Conservation (phyloP, 2,797 vertebrate genomes). For the Chloroceryle inda region DNA sequence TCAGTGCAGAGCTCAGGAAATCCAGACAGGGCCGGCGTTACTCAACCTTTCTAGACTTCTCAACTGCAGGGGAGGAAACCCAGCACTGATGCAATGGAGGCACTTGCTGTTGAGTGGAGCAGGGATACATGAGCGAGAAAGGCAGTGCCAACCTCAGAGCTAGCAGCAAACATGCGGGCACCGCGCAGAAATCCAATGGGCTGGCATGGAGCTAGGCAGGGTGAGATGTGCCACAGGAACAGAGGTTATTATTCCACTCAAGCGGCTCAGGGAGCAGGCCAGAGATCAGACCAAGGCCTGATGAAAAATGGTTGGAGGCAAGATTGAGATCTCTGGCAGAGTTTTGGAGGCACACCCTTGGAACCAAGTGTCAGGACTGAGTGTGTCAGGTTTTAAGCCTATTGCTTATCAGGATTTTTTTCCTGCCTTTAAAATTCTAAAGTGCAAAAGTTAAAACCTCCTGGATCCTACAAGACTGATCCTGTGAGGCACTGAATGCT, state of each 20-base stretch:
- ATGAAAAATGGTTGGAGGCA: neutral
- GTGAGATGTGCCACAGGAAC: neutral
- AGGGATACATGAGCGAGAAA: neutral
- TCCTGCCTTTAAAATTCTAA: neutral
- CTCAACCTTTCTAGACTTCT: neutral
- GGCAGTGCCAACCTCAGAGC: fast-evolving
- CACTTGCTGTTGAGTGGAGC: neutral
- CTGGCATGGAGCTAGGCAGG: neutral
- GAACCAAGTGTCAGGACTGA: fast-evolving
- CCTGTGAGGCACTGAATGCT: neutral
- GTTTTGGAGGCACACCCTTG: fast-evolving
- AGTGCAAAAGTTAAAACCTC: neutral
- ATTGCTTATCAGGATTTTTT: neutral
- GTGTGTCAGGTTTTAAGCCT: fast-evolving
- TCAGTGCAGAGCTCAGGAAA: neutral
- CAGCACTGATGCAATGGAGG: neutral
- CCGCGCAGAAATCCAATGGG: neutral
- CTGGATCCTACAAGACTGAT: neutral
- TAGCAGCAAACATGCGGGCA: fast-evolving
- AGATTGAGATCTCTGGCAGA: neutral
- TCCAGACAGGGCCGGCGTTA: neutral
- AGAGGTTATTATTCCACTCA: neutral
- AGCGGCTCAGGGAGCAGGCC: neutral
- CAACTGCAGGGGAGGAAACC: neutral
- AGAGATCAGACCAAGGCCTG: neutral